Conservation (phyloP, 2,888 invertebrate genomes). For the Polymixis flavicincta region DNA sequence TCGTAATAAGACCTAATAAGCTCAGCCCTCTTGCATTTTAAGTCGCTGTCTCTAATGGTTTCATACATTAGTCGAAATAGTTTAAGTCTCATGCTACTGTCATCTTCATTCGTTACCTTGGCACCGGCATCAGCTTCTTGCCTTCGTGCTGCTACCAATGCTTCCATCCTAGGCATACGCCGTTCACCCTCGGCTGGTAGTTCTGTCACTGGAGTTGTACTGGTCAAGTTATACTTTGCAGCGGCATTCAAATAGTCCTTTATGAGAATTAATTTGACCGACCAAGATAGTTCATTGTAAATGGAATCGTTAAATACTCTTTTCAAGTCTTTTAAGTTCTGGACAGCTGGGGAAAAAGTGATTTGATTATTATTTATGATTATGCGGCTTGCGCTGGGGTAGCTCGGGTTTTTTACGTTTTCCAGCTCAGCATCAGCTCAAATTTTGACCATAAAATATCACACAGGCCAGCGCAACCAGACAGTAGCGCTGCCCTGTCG, state of each 20-base stretch:
- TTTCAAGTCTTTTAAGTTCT: not conserved
- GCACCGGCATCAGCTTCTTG: not conserved
- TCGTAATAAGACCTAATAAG: slow-evolving; percentile 74
- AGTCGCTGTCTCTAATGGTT: slow-evolving; percentile 79
- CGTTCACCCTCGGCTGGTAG: not conserved
- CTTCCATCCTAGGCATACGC: slow-evolving; percentile 1
- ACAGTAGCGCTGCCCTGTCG: too few species aligned
- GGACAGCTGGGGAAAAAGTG: not conserved
- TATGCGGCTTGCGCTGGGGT: not conserved
- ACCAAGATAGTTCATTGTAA: slow-evolving; percentile 51
- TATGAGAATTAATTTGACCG: slow-evolving; percentile 28
- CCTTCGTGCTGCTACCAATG: slow-evolving; percentile 5
- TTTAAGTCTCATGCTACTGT: slow-evolving; percentile 80
- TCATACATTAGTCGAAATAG: slow-evolving; percentile 84
- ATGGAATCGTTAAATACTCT: slow-evolving; percentile 24
- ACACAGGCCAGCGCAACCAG: too few species aligned
- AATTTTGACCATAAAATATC: too few species aligned
- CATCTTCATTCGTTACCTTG: slow-evolving; percentile 61
- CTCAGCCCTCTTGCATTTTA: slow-evolving; percentile 79
- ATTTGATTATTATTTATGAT: not conserved
- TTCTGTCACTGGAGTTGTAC: accelerated
- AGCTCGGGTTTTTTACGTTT: not conserved
- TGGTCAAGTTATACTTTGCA: accelerated
- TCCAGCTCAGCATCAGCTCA: too few species aligned
- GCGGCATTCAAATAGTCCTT: not conserved